phyloP scores from a whole-genome alignment of 2,113 vertebrate genomes.

The Pelusios castaneus region DNA sequence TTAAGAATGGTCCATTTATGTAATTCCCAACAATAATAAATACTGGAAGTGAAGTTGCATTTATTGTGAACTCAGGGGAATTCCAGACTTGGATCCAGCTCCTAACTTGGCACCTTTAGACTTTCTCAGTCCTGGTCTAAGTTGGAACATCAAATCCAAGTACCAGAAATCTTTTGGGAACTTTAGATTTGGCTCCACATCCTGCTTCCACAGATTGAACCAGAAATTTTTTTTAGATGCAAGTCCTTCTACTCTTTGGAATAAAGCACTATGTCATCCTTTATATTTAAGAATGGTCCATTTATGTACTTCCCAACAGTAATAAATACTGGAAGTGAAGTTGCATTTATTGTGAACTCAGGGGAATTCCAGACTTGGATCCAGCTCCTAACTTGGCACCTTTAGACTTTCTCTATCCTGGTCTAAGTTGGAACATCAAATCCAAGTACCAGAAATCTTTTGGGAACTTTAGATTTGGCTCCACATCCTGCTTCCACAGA shows the following conservation, averaged over 20 bases:
- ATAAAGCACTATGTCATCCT: neutral
- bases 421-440: neutral
- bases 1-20: neutral
- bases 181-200: neutral
- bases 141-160: neutral
- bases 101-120: too few species aligned
- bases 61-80: neutral
- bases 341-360: neutral
- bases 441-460: neutral
- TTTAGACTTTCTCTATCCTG: neutral
- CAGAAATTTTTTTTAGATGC: neutral
- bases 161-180: neutral
- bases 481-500: rapidly evolving
- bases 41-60: neutral
- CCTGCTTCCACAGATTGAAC: rapidly evolving
- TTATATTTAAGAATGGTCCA: neutral
- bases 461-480: neutral
- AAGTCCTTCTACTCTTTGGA: neutral
- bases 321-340: neutral
- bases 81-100: neutral
- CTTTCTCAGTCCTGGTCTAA: neutral
- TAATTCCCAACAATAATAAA: neutral
- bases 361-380: neutral
- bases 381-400: too few species aligned
- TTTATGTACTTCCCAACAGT: neutral